Evolutionary conservation across 2,797 vertebrate species (phyloP).

Genomic region (Scolopax bukidnonensis): DNA sequence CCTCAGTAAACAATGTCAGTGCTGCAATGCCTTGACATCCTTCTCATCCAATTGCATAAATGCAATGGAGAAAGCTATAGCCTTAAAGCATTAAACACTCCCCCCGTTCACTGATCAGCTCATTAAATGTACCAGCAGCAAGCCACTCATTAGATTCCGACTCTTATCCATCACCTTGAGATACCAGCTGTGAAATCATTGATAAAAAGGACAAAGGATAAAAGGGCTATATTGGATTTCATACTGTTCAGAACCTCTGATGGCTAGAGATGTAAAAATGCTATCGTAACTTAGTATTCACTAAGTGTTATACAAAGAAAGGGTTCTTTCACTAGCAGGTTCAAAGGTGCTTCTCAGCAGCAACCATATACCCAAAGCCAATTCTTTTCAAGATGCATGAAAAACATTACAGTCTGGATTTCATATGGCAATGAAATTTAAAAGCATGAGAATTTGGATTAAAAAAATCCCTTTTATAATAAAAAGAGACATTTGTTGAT

Average conservation of each 20-base stretch:
- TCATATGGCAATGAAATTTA: constrained; percentile 20
- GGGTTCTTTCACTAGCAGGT: constrained; percentile 49
- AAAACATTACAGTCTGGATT: background rate
- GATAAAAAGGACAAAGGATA: constrained; percentile 73
- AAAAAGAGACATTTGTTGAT: background rate
- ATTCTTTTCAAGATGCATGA: constrained; percentile 47
- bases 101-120: constrained; percentile 57
- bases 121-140: constrained; percentile 70
- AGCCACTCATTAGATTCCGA: constrained; percentile 68
- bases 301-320: constrained; percentile 47
- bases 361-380: constrained; percentile 29
- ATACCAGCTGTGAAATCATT: constrained; percentile 68
- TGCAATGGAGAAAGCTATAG: background rate
- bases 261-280: constrained; percentile 52
- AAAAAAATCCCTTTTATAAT: background rate
- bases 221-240: constrained; percentile 68
- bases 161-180: constrained; percentile 72
- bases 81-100: constrained; percentile 36
- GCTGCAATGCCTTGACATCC: background rate
- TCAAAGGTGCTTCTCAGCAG: constrained; percentile 65
- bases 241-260: constrained; percentile 59
- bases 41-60: background rate
- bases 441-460: constrained; percentile 14
- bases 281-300: constrained; percentile 53
- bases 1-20: background rate